Evolutionary conservation across 2,888 invertebrate species (phyloP), one percentile per base, ranked within the genome.

Genomic region (Cataglyphis livida): DNA sequence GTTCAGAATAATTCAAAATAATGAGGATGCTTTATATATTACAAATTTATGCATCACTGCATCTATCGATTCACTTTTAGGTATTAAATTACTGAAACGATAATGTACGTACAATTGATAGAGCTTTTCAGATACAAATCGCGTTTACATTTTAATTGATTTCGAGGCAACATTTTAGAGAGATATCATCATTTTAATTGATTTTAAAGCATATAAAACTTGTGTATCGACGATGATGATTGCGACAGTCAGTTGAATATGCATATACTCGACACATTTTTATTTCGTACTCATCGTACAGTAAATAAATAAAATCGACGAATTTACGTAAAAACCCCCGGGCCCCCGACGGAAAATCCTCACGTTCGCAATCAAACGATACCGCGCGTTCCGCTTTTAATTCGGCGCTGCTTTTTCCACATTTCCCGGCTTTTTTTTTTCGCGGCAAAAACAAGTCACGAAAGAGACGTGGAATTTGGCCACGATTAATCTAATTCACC

Each of bases 401-500:
- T 61, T 70, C 44, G 15, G 1, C 35, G 9, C 25, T 51, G n/a
- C 54, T 54, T 54, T 51, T 51, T 51, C n/a, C 38, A 32, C 57
- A 59, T 18, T 78, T 12, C 21, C 44, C 18, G 44, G 35, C 0
- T 10, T 10, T 35, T 68, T 68, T 59, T 32, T 12, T n/a, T 51
- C 51, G 18, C 59, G 35, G n/a, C 21, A 3, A 4, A 61, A 70
- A 44, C 21, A 6, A 15, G 2, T 65, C 25, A n/a, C 51, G 15
- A 21, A 32, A 59, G 44, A 48, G 25, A 78, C 12, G 32, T 32
- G 32, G 32, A 35, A 48, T 70, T 57, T 18, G 28, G 41, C 12
- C 18, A 35, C 44, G 78, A 79, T 79, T 79, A 79, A 76, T 76
- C 65, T 41, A 57, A 70, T 79, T n/a, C 44, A 32, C 28, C 68